These are phyloP conservation scores for Hylomyscus alleni DNA, from an alignment of 2,797 vertebrate genomes.

Conservation along the genomic window DNA sequence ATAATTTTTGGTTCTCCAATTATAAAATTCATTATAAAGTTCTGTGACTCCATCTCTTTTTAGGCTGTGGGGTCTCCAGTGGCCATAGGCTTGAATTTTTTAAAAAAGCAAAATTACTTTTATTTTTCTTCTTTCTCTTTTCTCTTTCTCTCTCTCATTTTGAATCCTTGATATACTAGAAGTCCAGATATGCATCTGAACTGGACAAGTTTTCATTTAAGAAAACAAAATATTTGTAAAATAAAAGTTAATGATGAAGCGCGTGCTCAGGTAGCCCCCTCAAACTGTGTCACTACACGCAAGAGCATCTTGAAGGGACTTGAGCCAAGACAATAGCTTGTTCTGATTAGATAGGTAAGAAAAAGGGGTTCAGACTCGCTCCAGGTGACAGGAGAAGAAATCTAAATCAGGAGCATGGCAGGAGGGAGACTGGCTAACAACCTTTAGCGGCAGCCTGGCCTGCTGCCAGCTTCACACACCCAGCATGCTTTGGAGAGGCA, in stretches of 20 bases:
- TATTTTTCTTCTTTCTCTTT: not conserved
- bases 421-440: constrained; percentile 32
- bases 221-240: constrained; percentile 60
- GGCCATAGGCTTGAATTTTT: not conserved
- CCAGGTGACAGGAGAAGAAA: not conserved
- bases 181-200: constrained; percentile 57
- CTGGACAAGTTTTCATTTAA: constrained; percentile 26
- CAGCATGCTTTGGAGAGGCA: not conserved
- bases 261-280: not conserved
- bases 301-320: constrained; percentile 34
- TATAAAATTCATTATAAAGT: not conserved
- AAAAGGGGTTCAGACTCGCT: not conserved
- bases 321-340: constrained; percentile 16
- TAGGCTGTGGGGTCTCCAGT: not conserved
- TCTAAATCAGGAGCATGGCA: not conserved
- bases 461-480: not conserved
- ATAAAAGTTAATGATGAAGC: constrained; percentile 54
- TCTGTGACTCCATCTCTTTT: not conserved
- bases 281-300: not conserved
- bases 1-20: not conserved
- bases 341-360: constrained; percentile 30
- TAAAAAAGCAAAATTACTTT: constrained; percentile 3
- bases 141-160: not conserved
- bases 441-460: not conserved
- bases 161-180: not conserved